Evolutionary conservation across 30 jellyfish, hydroid and myxozoan species (phyloP), one percentile per base, ranked within the genome.

Genomic region (Aurelia sp.): DNA sequence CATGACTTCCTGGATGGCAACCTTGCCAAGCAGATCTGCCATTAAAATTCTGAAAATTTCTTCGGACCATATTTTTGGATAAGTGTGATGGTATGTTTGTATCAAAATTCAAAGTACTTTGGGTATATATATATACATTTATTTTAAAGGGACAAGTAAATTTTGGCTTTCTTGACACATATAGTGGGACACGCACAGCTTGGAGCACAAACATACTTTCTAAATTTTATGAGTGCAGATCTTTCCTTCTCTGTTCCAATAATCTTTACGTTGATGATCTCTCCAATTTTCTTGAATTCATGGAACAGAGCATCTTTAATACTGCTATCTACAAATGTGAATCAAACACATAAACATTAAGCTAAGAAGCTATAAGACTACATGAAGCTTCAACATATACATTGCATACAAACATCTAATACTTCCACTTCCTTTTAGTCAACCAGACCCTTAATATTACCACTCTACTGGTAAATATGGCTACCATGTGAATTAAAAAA

Each of bases 201-300:
- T 18, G 37, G n/a, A 22, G 16, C 19, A 53, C 60, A 44, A 17
- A 67, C 97, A 8, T 40, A 94, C 99, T 87, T 84, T 47, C 87
- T 74, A 88, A 90, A 95, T 57, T 90, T 90, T 13, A 95, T 78
- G 16, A 81, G 85, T 3, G 99, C 99, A 41, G 86, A 72, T 70
- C 99, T 86, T n/a, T 95, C 97, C 22, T 82, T 75, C 15, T 97
- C 98, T 11, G 95, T 61, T 61, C 98, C 99, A 41, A 82, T 48
- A 44, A 95, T 86, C 33, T 62, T 80, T 19, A 90, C 90, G 81
- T 95, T 88, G 35, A 86, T 61, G 23, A 95, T 95, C 61, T 95
- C 99, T 7, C 99, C 99, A 75, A 77, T 82, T 81, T 90, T 95
- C 74, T 90, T 90, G 88, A 95, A 95, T 76, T 95, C 99, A 65